These are phyloP conservation scores for Catharus minimus DNA, from an alignment of 2,113 vertebrate species.

Conservation along the genomic window DNA sequence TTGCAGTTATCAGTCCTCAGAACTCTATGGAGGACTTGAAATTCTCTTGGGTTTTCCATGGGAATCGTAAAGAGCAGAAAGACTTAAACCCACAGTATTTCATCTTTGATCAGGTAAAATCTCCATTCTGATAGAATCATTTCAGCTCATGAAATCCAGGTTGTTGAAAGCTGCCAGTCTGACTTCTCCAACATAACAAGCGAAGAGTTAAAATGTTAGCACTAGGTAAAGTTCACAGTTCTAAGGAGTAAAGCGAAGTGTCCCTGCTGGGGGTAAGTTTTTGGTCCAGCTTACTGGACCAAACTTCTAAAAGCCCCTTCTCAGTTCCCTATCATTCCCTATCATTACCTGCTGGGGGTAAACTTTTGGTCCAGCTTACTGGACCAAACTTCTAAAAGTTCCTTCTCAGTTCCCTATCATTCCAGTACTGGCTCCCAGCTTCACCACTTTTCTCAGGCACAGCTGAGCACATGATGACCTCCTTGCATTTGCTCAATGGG, in stretches of 20 bases:
- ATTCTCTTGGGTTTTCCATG: not conserved
- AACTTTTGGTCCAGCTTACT: not conserved
- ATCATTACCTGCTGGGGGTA: not conserved
- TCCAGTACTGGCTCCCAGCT: not conserved
- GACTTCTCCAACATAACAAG: not conserved
- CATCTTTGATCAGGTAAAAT: not conserved
- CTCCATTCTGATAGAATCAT: not conserved
- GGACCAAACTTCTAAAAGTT: not conserved
- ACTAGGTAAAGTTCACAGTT: not conserved
- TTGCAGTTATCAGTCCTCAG: not conserved
- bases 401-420: not conserved
- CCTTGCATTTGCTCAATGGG: not conserved
- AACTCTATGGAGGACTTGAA: not conserved
- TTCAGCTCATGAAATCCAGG: not conserved
- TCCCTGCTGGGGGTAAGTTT: not conserved
- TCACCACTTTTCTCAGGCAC: not conserved
- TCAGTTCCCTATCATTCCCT: no score
- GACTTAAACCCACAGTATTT: not conserved
- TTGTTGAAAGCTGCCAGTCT: not conserved
- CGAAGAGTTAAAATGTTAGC: not conserved
- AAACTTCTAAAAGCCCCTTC: not conserved
- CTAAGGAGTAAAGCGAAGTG: not conserved
- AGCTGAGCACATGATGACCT: fast-evolving
- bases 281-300: not conserved
- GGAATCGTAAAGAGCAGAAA: not conserved